Evolutionary conservation across 2,888 invertebrate genomes (phyloP).

Genomic region (Lasius platythorax): DNA sequence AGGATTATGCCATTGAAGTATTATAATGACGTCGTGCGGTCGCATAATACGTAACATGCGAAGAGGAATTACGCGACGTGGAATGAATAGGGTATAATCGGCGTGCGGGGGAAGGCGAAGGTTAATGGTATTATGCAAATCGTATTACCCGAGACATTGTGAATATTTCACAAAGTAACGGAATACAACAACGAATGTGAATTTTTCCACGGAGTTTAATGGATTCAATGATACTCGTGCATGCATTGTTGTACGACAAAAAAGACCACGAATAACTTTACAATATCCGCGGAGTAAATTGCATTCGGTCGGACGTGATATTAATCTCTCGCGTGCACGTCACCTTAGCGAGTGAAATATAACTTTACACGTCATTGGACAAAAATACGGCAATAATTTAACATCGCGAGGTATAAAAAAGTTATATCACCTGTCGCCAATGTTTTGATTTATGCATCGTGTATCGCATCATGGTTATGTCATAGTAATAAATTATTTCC

Average conservation of each 20-base stretch:
- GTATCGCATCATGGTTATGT: background rate
- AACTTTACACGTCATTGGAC: slow-evolving; percentile 49
- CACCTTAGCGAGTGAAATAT: slow-evolving; percentile 44
- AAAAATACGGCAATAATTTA: slow-evolving; percentile 35
- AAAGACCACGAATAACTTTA: slow-evolving; percentile 51
- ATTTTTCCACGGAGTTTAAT: slow-evolving; percentile 54
- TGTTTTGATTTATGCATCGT: slow-evolving; percentile 46
- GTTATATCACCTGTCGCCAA: slow-evolving; percentile 37
- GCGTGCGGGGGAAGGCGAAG: slow-evolving; percentile 68
- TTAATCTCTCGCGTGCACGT: slow-evolving; percentile 43
- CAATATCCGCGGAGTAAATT: slow-evolving; percentile 44
- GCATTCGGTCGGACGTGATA: slow-evolving; percentile 26
- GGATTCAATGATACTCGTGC: slow-evolving; percentile 43
- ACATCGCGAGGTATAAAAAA: slow-evolving; percentile 42
- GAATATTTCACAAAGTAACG: slow-evolving; percentile 75
- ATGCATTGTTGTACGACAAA: slow-evolving; percentile 34
- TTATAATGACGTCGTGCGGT: slow-evolving; percentile 78
- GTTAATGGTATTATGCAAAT: slow-evolving; percentile 80
- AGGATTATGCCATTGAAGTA: slow-evolving; percentile 80
- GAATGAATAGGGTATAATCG: slow-evolving; percentile 73
- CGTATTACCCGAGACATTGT: slow-evolving; percentile 77
- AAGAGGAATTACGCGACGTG: slow-evolving; percentile 72
- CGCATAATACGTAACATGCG: slow-evolving; percentile 76
- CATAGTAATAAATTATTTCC: slow-evolving; percentile 46
- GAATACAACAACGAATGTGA: slow-evolving; percentile 64